phyloP scores from a whole-genome alignment of 2,888 invertebrate species.

The Melitaea athalia region DNA sequence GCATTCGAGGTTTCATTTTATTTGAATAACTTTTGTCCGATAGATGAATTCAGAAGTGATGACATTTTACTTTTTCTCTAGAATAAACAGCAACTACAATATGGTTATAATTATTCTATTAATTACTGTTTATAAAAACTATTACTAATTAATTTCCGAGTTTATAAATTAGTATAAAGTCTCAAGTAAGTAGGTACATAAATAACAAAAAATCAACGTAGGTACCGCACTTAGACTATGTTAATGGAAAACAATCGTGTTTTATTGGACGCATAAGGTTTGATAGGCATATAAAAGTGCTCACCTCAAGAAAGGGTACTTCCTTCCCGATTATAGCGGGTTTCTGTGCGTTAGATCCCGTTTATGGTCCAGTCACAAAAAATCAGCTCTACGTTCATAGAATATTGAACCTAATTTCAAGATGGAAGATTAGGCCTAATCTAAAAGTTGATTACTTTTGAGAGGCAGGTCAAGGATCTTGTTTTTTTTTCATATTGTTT shows the following conservation, averaged over 20 bases:
- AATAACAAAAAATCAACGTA: slow-evolving; percentile 29
- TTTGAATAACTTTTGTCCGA: slow-evolving; percentile 51
- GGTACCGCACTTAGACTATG: slow-evolving; percentile 48
- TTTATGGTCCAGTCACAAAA: slow-evolving; percentile 68
- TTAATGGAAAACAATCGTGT: slow-evolving; percentile 81
- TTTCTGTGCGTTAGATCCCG: slow-evolving; percentile 72
- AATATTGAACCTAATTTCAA: slow-evolving; percentile 33
- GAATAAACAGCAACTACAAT: background rate
- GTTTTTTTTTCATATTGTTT: background rate
- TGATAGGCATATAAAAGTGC: slow-evolving; percentile 78
- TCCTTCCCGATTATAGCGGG: slow-evolving; percentile 73
- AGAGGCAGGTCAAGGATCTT: slow-evolving; percentile 22
- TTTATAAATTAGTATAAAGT: background rate
- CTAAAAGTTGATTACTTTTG: slow-evolving; percentile 21
- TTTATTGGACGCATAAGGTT: slow-evolving; percentile 79
- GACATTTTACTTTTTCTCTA: slow-evolving; percentile 47
- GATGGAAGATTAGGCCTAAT: slow-evolving; percentile 20
- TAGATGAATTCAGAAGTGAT: slow-evolving; percentile 52
- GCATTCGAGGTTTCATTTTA: slow-evolving; percentile 55
- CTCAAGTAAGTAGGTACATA: background rate
- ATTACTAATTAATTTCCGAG: background rate
- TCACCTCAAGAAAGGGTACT: slow-evolving; percentile 73
- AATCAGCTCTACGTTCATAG: slow-evolving; percentile 58
- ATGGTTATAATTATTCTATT: background rate
- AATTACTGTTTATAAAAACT: background rate